phyloP scores from a whole-genome alignment of 2,888 invertebrate species.

The Cheilosia scutellata region DNA sequence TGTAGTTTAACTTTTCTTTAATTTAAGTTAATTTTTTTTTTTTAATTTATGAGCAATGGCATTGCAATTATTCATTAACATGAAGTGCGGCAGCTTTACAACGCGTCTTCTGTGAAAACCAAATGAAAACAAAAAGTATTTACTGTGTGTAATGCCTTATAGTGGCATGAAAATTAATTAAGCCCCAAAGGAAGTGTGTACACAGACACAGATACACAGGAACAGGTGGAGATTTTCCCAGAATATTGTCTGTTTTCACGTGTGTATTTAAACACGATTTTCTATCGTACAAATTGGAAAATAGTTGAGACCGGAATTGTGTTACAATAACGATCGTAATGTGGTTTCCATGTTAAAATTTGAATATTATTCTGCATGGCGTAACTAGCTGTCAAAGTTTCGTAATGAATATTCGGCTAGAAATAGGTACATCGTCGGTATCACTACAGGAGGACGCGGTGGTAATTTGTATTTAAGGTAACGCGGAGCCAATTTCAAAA shows the following conservation, averaged over 20 bases:
- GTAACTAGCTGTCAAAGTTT: constrained; percentile 14
- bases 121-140: constrained; percentile 4
- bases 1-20: no score
- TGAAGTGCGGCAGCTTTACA: constrained; percentile 13
- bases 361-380: neutral
- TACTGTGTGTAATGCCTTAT: constrained; percentile 11
- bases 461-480: no score
- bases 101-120: neutral
- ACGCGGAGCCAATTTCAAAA: no score
- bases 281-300: constrained; percentile 4
- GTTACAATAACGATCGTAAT: constrained; percentile 12
- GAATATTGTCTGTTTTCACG: neutral
- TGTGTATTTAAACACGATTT: constrained; percentile 30
- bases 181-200: constrained; percentile 22
- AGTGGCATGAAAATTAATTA: constrained; percentile 53
- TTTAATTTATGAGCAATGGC: no score
- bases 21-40: no score
- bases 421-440: neutral
- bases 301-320: neutral
- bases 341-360: constrained; percentile 40
- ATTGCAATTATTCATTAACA: neutral
- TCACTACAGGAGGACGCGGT: no score
- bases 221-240: constrained; percentile 55
- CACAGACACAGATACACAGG: neutral
- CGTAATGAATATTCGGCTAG: constrained; percentile 9